Conservation (phyloP, 30 jellyfish, hydroid and myxozoan genomes). For the Rhopilema esculentum region DNA sequence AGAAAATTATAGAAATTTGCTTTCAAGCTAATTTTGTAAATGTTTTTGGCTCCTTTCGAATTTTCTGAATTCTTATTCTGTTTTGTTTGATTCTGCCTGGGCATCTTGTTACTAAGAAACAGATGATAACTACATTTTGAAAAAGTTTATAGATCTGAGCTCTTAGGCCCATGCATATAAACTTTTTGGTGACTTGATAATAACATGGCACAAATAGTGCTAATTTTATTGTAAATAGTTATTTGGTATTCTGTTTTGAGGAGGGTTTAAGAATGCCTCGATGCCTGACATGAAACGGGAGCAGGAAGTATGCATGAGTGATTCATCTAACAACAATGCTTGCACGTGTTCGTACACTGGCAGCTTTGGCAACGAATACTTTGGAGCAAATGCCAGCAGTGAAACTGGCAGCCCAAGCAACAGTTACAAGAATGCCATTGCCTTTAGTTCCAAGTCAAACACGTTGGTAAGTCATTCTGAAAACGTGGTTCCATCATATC, state of each 20-base stretch:
- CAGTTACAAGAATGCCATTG: conserved; percentile 42
- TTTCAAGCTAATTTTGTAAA: too few species aligned
- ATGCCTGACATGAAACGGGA: conserved; percentile 64
- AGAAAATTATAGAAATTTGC: too few species aligned
- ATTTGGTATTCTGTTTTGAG: not conserved
- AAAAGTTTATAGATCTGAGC: too few species aligned
- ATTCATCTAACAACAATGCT: conserved; percentile 63
- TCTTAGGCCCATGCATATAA: too few species aligned
- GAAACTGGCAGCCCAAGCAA: conserved; percentile 61
- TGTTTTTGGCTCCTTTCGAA: too few species aligned
- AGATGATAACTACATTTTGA: too few species aligned
- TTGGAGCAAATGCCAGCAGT: conserved; percentile 31
- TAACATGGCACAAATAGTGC: too few species aligned
- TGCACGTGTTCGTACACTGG: conserved; percentile 78
- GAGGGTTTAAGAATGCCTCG: conserved; percentile 33
- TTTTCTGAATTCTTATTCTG: too few species aligned
- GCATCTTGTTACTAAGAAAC: too few species aligned
- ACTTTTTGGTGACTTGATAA: too few species aligned
- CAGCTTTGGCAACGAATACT: conserved; percentile 34
- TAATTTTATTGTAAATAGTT: not conserved
- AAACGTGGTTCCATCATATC: not conserved
- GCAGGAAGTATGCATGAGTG: conserved; percentile 73
- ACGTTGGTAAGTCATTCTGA: conserved; percentile 17
- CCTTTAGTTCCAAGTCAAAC: conserved; percentile 13
- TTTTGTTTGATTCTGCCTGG: too few species aligned